These are phyloP conservation scores for Anastrepha ludens DNA, from an alignment of 1,140 invertebrate species.

Conservation along the genomic window DNA sequence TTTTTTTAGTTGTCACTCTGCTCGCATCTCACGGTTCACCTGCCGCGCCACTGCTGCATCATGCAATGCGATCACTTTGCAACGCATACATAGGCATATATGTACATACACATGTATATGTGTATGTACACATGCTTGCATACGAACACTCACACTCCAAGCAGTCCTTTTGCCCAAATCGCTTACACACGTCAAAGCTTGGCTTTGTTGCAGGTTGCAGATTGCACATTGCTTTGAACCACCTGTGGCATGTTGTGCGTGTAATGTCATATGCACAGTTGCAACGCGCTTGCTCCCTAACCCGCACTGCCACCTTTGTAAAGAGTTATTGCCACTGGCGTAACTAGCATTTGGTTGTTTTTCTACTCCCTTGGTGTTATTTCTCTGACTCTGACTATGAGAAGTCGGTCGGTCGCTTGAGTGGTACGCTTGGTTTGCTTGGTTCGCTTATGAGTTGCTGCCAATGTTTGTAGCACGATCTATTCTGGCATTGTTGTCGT, in stretches of 20 bases:
- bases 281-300: background rate
- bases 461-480: background rate
- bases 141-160: background rate
- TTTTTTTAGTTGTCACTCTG: constrained; percentile 19
- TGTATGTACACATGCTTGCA: background rate
- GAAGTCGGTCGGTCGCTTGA: background rate
- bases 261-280: constrained; percentile 33
- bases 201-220: background rate
- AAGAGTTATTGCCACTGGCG: background rate
- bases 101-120: background rate
- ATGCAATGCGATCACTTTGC: constrained; percentile 12
- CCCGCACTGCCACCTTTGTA: background rate
- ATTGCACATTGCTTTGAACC: constrained; percentile 20
- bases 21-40: constrained; percentile 41
- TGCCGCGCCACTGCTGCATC: constrained; percentile 7
- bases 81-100: background rate
- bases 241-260: constrained; percentile 38
- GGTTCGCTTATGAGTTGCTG: background rate
- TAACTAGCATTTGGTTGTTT: background rate
- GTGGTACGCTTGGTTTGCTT: background rate
- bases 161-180: background rate
- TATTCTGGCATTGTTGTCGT: background rate
- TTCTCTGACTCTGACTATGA: background rate
- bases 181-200: background rate
- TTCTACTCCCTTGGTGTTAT: background rate